A percentile compares a stretch with the other conserved stretches of the same genome.
These are phyloP conservation scores for Mastigias papua DNA, from an alignment of 30 jellyfish, hydroid and myxozoan genomes.

Conservation along the genomic window DNA sequence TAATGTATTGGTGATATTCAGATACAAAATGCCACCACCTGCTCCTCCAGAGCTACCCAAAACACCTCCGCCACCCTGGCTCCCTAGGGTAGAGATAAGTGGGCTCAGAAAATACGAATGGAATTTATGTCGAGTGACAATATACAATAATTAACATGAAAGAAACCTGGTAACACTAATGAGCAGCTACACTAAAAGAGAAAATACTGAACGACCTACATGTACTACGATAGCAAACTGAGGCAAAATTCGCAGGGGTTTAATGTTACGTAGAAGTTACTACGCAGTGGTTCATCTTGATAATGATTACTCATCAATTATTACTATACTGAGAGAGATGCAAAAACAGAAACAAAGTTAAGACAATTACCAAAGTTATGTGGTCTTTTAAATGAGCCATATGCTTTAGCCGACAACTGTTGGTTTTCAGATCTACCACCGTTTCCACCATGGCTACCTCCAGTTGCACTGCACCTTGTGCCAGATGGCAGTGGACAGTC, in stretches of 20 bases:
- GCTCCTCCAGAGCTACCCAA: conserved; percentile 65
- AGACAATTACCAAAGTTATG: conserved; percentile 32
- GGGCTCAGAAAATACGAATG: background rate
- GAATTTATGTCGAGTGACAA: too few species aligned
- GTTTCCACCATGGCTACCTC: conserved; percentile 77
- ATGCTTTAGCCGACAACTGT: conserved; percentile 62
- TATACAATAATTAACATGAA: too few species aligned
- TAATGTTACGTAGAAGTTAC: too few species aligned
- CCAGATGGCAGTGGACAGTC: conserved; percentile 56
- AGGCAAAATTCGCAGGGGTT: too few species aligned
- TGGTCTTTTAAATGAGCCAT: conserved; percentile 68
- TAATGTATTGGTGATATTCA: conserved; percentile 56
- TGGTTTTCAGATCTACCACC: conserved; percentile 75
- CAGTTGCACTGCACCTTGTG: conserved; percentile 65
- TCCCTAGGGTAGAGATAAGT: conserved; percentile 2
- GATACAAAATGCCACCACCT: conserved; percentile 67
- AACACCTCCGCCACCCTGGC: conserved; percentile 65
- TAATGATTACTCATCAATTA: background rate
- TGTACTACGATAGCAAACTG: too few species aligned
- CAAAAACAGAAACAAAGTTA: background rate
- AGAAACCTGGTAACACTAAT: too few species aligned
- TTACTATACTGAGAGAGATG: background rate
- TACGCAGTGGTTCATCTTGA: too few species aligned
- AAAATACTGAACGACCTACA: too few species aligned
- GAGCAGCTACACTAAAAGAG: too few species aligned